These are phyloP conservation scores for Mongoloraphidia duomilia DNA, from an alignment of 2,888 invertebrate species.

Conservation along the genomic window DNA sequence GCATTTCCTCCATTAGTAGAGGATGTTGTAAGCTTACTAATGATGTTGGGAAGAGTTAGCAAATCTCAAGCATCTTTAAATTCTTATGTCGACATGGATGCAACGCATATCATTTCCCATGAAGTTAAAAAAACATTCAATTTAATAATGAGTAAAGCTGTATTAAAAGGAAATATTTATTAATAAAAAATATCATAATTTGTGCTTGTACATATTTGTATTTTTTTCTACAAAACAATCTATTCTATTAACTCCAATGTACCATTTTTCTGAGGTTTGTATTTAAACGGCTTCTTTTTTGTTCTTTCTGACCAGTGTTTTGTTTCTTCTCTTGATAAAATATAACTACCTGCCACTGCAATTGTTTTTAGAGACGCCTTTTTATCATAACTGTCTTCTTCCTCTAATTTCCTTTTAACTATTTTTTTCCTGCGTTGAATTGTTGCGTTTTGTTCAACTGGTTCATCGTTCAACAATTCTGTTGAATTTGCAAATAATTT, in stretches of 20 bases:
- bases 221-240: not conserved
- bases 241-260: constrained; percentile 19
- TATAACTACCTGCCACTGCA: constrained; percentile 31
- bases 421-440: constrained; percentile 27
- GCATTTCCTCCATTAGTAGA: constrained; percentile 88
- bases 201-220: constrained; percentile 1
- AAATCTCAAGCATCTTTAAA: constrained; percentile 67
- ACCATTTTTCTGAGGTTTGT: constrained; percentile 29
- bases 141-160: constrained; percentile 46
- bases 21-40: constrained; percentile 70
- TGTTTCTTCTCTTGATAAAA: constrained; percentile 35
- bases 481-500: constrained; percentile 33
- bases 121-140: constrained; percentile 38
- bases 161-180: constrained; percentile 51
- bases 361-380: constrained; percentile 23
- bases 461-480: constrained; percentile 29
- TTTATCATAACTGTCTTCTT: constrained; percentile 15
- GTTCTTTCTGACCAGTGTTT: constrained; percentile 38
- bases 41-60: constrained; percentile 74
- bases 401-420: constrained; percentile 20
- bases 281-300: constrained; percentile 37
- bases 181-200: constrained; percentile 24
- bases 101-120: constrained; percentile 27
- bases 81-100: constrained; percentile 28
- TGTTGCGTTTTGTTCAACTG: constrained; percentile 25